Evolutionary conservation across 2,888 invertebrate genomes (phyloP).

Genomic region (Scaptomyza parva): DNA sequence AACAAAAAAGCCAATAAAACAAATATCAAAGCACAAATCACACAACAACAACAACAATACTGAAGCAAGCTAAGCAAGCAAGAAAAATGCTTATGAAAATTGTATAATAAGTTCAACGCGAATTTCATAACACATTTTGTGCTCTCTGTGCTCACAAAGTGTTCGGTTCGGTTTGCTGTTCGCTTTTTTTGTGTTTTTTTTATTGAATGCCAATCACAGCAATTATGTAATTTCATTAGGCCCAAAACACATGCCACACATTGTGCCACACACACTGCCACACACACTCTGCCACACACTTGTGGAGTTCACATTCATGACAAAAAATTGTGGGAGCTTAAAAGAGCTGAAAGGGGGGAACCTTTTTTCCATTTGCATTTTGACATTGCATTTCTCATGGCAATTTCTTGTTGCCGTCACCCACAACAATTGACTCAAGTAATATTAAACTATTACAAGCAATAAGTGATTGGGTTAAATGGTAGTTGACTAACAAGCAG

Average conservation of each 20-base stretch:
- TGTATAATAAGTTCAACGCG: slow-evolving; percentile 54
- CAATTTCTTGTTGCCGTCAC: slow-evolving; percentile 47
- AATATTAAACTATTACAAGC: slow-evolving; percentile 36
- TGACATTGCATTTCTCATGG: slow-evolving; percentile 52
- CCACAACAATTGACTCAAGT: slow-evolving; percentile 62
- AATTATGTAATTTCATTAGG: slow-evolving; percentile 65
- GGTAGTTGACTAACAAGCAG: neutral
- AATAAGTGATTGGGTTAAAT: neutral
- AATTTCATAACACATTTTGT: slow-evolving; percentile 48
- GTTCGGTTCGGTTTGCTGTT: slow-evolving; percentile 15
- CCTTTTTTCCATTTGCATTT: slow-evolving; percentile 49
- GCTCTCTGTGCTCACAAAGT: neutral
- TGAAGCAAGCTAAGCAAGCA: slow-evolving; percentile 9
- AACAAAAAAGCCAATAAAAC: slow-evolving; percentile 69
- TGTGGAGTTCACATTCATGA: slow-evolving; percentile 9
- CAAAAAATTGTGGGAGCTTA: neutral
- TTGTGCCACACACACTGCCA: slow-evolving; percentile 14
- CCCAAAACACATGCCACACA: slow-evolving; percentile 41
- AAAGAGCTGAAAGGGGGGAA: too few relatives aligned
- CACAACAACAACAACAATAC: slow-evolving; percentile 21
- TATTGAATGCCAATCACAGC: slow-evolving; percentile 58
- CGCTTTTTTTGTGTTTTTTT: slow-evolving; percentile 7
- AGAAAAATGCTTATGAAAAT: slow-evolving; percentile 50
- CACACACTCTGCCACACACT: slow-evolving; percentile 23
- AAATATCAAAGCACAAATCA: slow-evolving; percentile 66